A percentile compares a stretch with the other conserved stretches of the same genome.
phyloP scores from a whole-genome alignment of 2,113 vertebrate species.

The Philantomba maxwellii region DNA sequence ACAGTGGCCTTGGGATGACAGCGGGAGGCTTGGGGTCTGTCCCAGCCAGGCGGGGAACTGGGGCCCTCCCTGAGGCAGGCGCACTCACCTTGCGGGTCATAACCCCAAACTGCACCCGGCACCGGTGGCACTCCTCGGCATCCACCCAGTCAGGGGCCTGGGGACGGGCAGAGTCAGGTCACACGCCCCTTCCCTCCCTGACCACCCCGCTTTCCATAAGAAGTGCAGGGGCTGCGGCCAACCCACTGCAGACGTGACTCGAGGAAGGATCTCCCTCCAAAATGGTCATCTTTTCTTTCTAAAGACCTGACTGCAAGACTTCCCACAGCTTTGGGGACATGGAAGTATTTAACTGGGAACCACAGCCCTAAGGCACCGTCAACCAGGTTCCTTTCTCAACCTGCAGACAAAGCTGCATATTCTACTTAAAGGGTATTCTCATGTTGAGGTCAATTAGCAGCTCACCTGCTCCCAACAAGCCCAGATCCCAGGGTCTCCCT shows the following conservation, averaged over 20 bases:
- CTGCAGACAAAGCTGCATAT: fast-evolving
- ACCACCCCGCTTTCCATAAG: fast-evolving
- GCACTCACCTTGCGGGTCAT: constrained; percentile 93
- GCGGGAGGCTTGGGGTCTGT: neutral
- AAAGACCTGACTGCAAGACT: fast-evolving
- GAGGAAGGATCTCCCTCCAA: neutral
- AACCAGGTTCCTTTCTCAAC: fast-evolving
- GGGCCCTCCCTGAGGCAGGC: neutral
- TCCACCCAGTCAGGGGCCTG: constrained; percentile 99
- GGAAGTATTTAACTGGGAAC: fast-evolving
- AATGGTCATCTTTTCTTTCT: fast-evolving
- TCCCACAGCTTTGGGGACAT: neutral
- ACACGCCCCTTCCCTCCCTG: fast-evolving
- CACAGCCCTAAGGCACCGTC: fast-evolving
- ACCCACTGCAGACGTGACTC: neutral
- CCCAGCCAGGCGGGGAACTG: neutral
- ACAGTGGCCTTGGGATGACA: fast-evolving
- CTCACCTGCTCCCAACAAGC: neutral
- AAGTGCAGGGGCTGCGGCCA: neutral
- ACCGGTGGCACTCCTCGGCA: constrained; percentile 96
- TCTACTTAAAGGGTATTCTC: fast-evolving
- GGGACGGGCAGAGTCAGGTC: neutral
- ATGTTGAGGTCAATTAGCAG: neutral
- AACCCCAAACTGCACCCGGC: constrained; percentile 96
- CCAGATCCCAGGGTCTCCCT: neutral